Conservation (phyloP, 1,140 invertebrate genomes). For the Cylas formicarius region DNA sequence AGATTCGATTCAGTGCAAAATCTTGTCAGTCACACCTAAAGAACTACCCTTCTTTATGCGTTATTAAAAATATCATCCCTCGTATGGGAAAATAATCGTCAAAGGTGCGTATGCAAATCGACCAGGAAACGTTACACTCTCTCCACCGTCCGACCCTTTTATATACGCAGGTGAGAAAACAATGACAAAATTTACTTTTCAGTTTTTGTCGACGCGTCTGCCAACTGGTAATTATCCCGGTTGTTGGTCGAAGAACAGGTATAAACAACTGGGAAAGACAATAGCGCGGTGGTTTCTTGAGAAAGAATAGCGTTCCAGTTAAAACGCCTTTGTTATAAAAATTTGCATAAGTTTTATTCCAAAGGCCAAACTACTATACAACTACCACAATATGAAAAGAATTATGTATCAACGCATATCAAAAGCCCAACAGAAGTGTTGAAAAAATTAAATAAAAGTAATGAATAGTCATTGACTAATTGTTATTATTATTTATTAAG, state of each 20-base stretch:
- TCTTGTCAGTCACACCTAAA: slow-evolving; percentile 24
- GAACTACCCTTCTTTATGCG: slow-evolving; percentile 13
- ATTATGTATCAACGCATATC: too few relatives aligned
- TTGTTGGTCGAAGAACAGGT: neutral
- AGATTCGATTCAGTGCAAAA: slow-evolving; percentile 15
- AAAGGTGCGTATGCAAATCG: slow-evolving; percentile 17
- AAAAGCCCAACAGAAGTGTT: too few relatives aligned
- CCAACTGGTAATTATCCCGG: too few relatives aligned
- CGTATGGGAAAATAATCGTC: slow-evolving; percentile 18
- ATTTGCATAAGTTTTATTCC: neutral
- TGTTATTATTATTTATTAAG: too few relatives aligned
- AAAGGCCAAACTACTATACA: too few relatives aligned
- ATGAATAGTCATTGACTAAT: too few relatives aligned
- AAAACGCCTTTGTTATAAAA: neutral
- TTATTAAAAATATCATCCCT: slow-evolving; percentile 20
- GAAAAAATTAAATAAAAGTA: too few relatives aligned
- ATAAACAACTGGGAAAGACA: neutral
- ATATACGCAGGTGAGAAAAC: slow-evolving; percentile 21
- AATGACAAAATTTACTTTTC: slow-evolving; percentile 5
- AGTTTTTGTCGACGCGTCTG: too few relatives aligned
- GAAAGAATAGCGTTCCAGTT: slow-evolving; percentile 9
- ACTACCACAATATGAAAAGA: too few relatives aligned
- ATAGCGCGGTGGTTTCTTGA: slow-evolving; percentile 4
- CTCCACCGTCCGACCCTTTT: too few relatives aligned
- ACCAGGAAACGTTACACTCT: slow-evolving; percentile 12